Evolutionary conservation across 2,797 vertebrate species (phyloP).

Genomic region (Scomberomorus guttatus): DNA sequence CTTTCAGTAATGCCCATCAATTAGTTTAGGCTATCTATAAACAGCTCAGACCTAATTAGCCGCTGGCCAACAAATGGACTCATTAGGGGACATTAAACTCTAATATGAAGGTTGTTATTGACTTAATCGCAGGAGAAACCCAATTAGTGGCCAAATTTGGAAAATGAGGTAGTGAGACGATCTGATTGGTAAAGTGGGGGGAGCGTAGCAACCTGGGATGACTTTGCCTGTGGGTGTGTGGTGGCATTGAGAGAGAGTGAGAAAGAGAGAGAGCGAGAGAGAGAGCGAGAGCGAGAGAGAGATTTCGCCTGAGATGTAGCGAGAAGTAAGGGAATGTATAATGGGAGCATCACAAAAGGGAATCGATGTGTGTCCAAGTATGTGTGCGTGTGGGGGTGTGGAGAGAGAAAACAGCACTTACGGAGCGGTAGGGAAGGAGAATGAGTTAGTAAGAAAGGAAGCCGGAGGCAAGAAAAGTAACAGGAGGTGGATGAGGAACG

Average conservation of each 20-base stretch:
- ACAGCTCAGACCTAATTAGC: conserved; percentile 81
- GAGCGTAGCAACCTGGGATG: conserved; percentile 56
- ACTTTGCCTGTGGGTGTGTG: conserved; percentile 68
- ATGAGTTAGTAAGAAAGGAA: conserved; percentile 39
- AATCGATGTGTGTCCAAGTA: conserved; percentile 11
- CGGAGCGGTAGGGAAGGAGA: conserved; percentile 37
- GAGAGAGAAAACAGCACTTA: conserved; percentile 39
- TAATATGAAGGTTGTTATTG: conserved; percentile 86
- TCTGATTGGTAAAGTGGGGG: conserved; percentile 57
- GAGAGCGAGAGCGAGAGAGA: conserved; percentile 9
- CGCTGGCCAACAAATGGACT: conserved; percentile 76
- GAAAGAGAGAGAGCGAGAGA: conserved; percentile 3
- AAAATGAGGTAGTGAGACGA: conserved; percentile 69
- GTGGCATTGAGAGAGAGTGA: conserved; percentile 47
- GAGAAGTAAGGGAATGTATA: conserved; percentile 47
- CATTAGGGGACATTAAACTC: conserved; percentile 84
- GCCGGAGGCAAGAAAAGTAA: conserved; percentile 45
- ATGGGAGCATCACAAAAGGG: conserved; percentile 39
- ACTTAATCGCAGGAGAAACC: conserved; percentile 81
- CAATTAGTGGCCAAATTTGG: conserved; percentile 79
- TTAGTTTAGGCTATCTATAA: conserved; percentile 80
- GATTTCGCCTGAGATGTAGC: conserved; percentile 56
- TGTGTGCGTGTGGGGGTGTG: conserved; percentile 34
- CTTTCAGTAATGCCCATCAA: conserved; percentile 75
- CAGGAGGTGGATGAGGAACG: conserved; percentile 33